Evolutionary conservation across 2,113 vertebrate species (phyloP).

Genomic region (Formicarius rufipectus): DNA sequence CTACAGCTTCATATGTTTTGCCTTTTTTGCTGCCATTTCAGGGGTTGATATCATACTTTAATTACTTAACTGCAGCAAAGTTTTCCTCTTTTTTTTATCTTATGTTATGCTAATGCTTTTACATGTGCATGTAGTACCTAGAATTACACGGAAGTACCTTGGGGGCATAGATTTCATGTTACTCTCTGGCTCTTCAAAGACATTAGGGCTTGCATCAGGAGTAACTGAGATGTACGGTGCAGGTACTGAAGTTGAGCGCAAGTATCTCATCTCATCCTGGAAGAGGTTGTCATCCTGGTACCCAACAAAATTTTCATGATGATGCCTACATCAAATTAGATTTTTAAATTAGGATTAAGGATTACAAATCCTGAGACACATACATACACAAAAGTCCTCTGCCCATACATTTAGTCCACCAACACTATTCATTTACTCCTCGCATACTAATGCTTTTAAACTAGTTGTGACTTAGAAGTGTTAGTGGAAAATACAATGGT

Average conservation of each 20-base stretch:
- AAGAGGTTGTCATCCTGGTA: constrained; percentile 98
- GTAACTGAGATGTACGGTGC: constrained; percentile 98
- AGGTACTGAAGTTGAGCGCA: constrained; percentile 96
- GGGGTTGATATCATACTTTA: neutral
- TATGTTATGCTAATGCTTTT: neutral
- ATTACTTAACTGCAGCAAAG: neutral
- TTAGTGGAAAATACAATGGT: neutral
- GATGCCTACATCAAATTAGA: constrained; percentile 83
- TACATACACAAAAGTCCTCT: neutral
- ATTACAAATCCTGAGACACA: neutral
- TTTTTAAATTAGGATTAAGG: neutral
- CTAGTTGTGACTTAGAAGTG: neutral
- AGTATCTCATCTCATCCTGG: constrained; percentile 97
- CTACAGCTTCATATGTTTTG: neutral
- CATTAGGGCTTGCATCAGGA: constrained; percentile 95
- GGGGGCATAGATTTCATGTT: constrained; percentile 99
- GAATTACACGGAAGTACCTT: constrained; percentile 79
- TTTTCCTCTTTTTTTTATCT: neutral
- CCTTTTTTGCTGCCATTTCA: neutral
- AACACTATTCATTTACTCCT: rapidly evolving
- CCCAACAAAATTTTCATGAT: constrained; percentile 93
- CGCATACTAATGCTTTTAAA: neutral
- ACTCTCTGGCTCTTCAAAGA: constrained; percentile 97
- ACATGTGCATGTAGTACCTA: neutral
- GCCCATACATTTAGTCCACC: neutral